These are phyloP conservation scores for Macrochelys suwanniensis DNA, from an alignment of 2,797 vertebrate species.

Conservation along the genomic window DNA sequence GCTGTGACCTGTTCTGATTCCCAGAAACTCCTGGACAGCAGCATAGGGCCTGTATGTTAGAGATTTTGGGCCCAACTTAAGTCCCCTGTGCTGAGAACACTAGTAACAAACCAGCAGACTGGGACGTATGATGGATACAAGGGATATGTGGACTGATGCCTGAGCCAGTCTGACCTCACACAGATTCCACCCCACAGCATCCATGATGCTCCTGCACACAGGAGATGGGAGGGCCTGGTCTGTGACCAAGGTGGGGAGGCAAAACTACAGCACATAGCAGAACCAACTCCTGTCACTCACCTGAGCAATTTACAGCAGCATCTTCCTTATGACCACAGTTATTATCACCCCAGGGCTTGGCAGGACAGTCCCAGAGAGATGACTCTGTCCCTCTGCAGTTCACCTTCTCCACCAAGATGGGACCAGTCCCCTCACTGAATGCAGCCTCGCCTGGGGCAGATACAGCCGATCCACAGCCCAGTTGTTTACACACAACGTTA, in stretches of 20 bases:
- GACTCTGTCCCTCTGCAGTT: conserved; percentile 66
- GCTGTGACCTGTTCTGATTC: background rate
- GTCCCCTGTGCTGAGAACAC: background rate
- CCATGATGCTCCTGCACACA: background rate
- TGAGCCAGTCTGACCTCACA: background rate
- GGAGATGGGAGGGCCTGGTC: background rate
- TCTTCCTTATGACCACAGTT: conserved; percentile 74
- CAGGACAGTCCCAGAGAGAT: too few species aligned
- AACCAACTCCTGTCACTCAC: conserved; percentile 16
- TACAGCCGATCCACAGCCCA: conserved; percentile 61
- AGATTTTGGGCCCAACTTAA: too few species aligned
- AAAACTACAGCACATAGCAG: background rate
- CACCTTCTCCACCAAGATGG: conserved; percentile 58
- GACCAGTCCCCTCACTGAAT: conserved; percentile 62
- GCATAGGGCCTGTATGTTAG: too few species aligned
- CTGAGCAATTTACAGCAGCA: conserved; percentile 68
- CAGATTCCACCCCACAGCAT: too few species aligned
- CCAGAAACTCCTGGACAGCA: background rate
- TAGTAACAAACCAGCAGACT: too few species aligned
- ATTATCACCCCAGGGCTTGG: conserved; percentile 26
- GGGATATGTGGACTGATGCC: too few species aligned
- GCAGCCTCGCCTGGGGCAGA: conserved; percentile 29
- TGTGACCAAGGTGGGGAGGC: too few species aligned
- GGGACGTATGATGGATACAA: background rate
- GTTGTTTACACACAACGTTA: conserved; percentile 61